A percentile compares a stretch with the other conserved stretches of the same genome.
Evolutionary conservation across 2,888 invertebrate species (phyloP).

Genomic region (Rutpela maculata): DNA sequence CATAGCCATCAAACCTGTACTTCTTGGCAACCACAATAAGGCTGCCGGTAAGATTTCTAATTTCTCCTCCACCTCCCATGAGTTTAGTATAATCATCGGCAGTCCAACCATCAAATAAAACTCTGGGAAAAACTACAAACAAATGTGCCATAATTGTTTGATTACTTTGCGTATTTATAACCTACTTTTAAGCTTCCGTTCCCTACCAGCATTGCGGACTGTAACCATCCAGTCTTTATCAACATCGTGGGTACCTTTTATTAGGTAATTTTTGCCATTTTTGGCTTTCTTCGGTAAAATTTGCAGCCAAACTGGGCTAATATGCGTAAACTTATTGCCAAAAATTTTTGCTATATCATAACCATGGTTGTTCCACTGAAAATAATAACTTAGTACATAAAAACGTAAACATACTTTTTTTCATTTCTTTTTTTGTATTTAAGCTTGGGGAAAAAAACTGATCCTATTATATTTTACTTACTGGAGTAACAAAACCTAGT

Average conservation of each 20-base stretch:
- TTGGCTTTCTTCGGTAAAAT: constrained; percentile 80
- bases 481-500: constrained; percentile 94
- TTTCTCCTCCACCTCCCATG: constrained; percentile 81
- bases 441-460: too few relatives aligned
- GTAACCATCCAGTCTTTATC: constrained; percentile 89
- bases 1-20: constrained; percentile 91
- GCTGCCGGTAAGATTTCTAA: constrained; percentile 81
- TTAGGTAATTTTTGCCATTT: constrained; percentile 75
- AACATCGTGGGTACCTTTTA: constrained; percentile 88
- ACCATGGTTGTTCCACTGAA: constrained; percentile 96
- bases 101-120: constrained; percentile 93
- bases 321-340: constrained; percentile 90
- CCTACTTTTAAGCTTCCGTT: constrained; percentile 79
- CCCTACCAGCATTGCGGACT: constrained; percentile 78
- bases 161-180: background rate
- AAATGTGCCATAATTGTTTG: background rate
- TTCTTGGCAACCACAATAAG: constrained; percentile 80
- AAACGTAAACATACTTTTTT: background rate
- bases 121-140: constrained; percentile 88
- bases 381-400: constrained; percentile 16
- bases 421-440: background rate
- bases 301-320: constrained; percentile 97
- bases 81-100: constrained; percentile 84
- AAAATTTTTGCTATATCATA: constrained; percentile 94
- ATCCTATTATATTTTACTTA: constrained; percentile 71